These are phyloP conservation scores for Todiramphus chloris DNA, from an alignment of 2,113 vertebrate genomes.

Conservation along the genomic window DNA sequence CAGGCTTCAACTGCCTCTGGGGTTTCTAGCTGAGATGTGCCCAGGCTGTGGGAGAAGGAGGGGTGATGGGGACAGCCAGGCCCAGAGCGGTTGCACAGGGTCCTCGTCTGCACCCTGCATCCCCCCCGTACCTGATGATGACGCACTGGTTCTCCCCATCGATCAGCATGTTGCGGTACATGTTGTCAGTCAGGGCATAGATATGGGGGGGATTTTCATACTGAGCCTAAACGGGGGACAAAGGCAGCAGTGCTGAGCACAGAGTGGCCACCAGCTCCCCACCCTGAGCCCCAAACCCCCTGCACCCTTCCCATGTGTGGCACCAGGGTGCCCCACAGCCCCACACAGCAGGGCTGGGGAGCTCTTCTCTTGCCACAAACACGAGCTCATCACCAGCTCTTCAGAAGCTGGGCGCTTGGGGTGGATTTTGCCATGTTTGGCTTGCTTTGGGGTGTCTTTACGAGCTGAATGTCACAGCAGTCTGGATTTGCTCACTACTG, in stretches of 20 bases:
- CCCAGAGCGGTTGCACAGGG: accelerated
- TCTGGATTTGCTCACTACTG: not conserved
- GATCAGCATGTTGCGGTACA: constrained; percentile 99
- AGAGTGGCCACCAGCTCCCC: not conserved
- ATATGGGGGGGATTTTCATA: constrained; percentile 97
- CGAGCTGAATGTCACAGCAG: not conserved
- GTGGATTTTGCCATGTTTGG: not conserved
- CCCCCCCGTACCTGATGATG: constrained; percentile 79
- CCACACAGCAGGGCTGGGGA: not conserved
- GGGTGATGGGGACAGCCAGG: not conserved
- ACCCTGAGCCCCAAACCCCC: not conserved
- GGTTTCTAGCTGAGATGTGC: not conserved
- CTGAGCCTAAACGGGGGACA: constrained; percentile 81
- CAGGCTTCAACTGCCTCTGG: not conserved
- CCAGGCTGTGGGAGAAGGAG: not conserved
- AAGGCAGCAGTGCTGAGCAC: not conserved
- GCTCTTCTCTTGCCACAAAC: not conserved
- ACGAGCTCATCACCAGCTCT: not conserved
- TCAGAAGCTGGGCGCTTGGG: accelerated
- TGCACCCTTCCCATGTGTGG: accelerated
- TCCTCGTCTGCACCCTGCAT: not conserved
- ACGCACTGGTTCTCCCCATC: constrained; percentile 96
- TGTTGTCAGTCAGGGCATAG: constrained; percentile 94
- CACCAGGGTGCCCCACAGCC: not conserved
- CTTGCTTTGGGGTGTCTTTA: not conserved